Conservation (phyloP, 2,113 vertebrate genomes). For the Nesoenas mayeri region DNA sequence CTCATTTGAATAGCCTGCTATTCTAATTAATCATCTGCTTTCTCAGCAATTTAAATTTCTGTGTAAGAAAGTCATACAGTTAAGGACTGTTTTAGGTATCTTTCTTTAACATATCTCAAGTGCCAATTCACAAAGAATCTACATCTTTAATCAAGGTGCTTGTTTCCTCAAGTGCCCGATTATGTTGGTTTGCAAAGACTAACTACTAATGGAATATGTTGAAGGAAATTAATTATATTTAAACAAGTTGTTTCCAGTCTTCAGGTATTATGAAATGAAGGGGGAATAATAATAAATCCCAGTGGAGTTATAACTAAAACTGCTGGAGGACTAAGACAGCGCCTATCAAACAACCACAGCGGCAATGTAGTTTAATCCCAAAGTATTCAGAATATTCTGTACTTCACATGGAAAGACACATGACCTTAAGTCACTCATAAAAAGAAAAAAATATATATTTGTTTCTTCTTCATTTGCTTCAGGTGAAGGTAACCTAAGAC, state of each 20-base stretch:
- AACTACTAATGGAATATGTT: not conserved
- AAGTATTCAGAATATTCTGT: not conserved
- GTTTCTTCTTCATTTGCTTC: not conserved
- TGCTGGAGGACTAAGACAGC: not conserved
- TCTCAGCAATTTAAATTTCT: not conserved
- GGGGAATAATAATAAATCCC: not conserved
- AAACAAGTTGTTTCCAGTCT: not conserved
- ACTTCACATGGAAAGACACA: not conserved
- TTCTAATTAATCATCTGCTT: not conserved
- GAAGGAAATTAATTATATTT: slow-evolving; percentile 10
- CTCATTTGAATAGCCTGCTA: not conserved
- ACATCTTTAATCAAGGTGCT: not conserved
- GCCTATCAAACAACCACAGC: not conserved
- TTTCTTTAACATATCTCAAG: not conserved
- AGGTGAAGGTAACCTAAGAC: not conserved
- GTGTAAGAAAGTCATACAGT: not conserved
- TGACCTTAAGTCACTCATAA: not conserved
- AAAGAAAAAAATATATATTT: not conserved
- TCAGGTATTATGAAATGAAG: not conserved
- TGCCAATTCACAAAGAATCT: not conserved
- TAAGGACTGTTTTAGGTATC: not conserved
- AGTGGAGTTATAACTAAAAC: not conserved
- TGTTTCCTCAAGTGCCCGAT: not conserved
- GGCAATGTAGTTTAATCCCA: not conserved
- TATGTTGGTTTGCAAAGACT: not conserved